Evolutionary conservation across 23 tunicate species (phyloP), one percentile per base, ranked within the genome.

Genomic region (Trididemnum miniatum): DNA sequence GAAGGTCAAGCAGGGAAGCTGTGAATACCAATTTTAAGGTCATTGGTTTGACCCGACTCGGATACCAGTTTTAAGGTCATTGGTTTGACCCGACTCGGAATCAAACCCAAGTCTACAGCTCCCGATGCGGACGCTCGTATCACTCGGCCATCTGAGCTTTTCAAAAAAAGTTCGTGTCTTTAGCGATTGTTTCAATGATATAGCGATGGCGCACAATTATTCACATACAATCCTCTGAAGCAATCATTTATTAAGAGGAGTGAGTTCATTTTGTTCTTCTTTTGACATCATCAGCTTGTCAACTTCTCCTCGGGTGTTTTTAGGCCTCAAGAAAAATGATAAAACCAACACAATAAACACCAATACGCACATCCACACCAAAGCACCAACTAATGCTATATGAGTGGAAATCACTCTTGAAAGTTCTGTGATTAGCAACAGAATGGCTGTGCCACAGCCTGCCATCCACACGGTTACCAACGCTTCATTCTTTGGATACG

Each of bases 301-400:
- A 44, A 62, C 67, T 62, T n/a, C 28, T n/a, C 67, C 67, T 20
- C 67, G 23, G 25, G 15, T n/a, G 26, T 62, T 62, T 12, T 20
- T 62, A 26, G 67, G 67, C 29, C n/a, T 62, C 67, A 62, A 4
- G 67, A 62, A 62, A 22, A 62, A 62, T 20, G 67, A 62, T n/a
- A n/a, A 18, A 18, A 62, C 23, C 15, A 62, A 62, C 4, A n/a
- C 26, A 62, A 24, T n/a, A n/a, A 22, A 62, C 67, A 62, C 15
- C 3, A 62, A 20, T 4, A 62, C 67, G 26, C 67, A 62, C 29
- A 20, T 22, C 23, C 5, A 22, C 15, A 62, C n/a, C 26, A 62
- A 20, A 3, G 29, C 67, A 24, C 67, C 26, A 4, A 4, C 67
- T 3, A 26, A 4, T 24, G 67, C 4, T 20, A n/a, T 20, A 20